A percentile compares a stretch with the other conserved stretches of the same genome.
Conservation (phyloP, 2,888 invertebrate species). For the Heteromurus nitidus region DNA sequence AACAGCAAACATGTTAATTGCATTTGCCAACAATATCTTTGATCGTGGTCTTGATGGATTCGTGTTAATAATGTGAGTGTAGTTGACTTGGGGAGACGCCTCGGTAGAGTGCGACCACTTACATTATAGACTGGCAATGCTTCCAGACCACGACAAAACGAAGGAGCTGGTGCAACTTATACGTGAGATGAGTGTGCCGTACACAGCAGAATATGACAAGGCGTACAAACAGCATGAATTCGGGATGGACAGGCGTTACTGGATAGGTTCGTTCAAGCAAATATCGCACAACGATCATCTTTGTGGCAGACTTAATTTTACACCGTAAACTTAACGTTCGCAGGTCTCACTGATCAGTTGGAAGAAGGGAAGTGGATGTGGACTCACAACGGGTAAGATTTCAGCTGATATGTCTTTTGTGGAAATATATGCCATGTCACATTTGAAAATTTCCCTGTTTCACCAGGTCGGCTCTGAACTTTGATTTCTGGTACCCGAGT, state of each 20-base stretch:
- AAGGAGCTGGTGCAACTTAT: background rate
- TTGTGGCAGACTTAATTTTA: background rate
- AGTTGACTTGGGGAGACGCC: constrained; percentile 6
- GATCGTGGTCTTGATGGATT: too few relatives aligned
- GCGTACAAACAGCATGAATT: background rate
- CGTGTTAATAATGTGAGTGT: background rate
- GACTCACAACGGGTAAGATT: background rate
- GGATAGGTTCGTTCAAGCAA: too few relatives aligned
- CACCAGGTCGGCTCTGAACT: background rate
- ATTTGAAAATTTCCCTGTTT: background rate
- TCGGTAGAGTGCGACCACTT: background rate
- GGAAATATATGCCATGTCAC: background rate
- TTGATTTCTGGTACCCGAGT: background rate
- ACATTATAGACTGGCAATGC: background rate
- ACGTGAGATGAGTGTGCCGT: background rate
- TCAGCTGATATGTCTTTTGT: background rate
- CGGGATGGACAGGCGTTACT: constrained; percentile 5
- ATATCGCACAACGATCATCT: too few relatives aligned
- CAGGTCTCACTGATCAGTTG: background rate
- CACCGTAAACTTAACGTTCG: background rate
- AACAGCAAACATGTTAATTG: too few relatives aligned
- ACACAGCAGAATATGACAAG: background rate
- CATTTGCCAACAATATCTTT: too few relatives aligned
- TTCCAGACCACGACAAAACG: background rate
- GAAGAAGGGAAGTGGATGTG: background rate